Base-by-base conservation (phyloP, 2,888 invertebrate genomes). In the Drosophila setosimentum region DNA sequence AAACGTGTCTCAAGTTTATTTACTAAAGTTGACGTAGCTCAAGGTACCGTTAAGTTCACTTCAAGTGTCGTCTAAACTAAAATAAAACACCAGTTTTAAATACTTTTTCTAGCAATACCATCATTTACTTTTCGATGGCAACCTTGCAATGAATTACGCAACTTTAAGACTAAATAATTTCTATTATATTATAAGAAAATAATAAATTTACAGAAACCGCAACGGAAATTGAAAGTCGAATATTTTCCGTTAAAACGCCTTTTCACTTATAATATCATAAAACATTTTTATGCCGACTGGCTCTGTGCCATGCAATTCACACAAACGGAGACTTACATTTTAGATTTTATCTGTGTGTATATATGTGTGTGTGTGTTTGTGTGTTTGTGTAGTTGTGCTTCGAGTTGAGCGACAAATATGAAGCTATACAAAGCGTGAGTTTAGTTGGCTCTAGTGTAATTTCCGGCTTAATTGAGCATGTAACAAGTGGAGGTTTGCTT, bases 381-480 rank as follows among this genome's bases (percentile, higher is more conserved):
- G 16, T 35, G 2, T 18, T 1, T 27, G 32, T 57, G 32, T 53
- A 13, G 45, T 10, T 33, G 45, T 57, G 63, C 21, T 30, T 61
- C 48, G 27, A 74, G 65, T 42, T 70, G 48, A 51, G 57, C 66
- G 67, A 61, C 68, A 75, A 73, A 78, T 76, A 68, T 69, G 66
- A 69, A 76, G 79, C 80, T 82, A 82, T 84, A 86, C 67, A 90
- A 89, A 89, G 74, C 77, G 77, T 83, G 87, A 87, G 84, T 90
- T 78, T 72, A 84, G 85, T 85, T 90, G 89, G 86, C 86, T 77
- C 78, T 80, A 88, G 86, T 75, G 88, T 78, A 78, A 89, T 84
- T 87, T 90, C 71, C 75, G 73, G 87, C 80, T 87, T 87, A 87
- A 87, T 87, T 90, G 90, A 82, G 90, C 90, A 65, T 90, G 85